Percentiles rank a stretch among this genome's conserved stretches.
Evolutionary conservation across 2,888 invertebrate species (phyloP).

Genomic region (Conus canariensis): DNA sequence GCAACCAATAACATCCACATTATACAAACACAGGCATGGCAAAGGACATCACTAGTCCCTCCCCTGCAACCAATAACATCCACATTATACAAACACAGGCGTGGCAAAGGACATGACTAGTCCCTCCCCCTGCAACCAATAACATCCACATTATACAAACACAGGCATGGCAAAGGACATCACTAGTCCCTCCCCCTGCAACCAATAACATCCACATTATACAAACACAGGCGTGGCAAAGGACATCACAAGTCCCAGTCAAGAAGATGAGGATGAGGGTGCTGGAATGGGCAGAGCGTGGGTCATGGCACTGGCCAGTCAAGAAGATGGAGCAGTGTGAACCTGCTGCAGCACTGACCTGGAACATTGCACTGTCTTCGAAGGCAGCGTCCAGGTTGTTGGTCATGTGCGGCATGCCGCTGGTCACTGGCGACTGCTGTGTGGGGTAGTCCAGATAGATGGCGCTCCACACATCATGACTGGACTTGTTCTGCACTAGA

Average conservation of each 20-base stretch:
- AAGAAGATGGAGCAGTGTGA: too few relatives aligned
- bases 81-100: conserved; percentile 80
- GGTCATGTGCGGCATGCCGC: conserved; percentile 28
- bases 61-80: too few relatives aligned
- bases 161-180: conserved; percentile 96
- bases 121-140: too few relatives aligned
- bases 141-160: conserved; percentile 80
- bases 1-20: too few relatives aligned
- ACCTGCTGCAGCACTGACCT: conserved; percentile 29
- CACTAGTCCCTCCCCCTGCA: conserved; percentile 92
- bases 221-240: conserved; percentile 88
- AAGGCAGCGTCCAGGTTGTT: conserved; percentile 40
- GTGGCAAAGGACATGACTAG: conserved; percentile 90
- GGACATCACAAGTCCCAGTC: conserved; percentile 90
- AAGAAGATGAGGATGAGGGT: too few relatives aligned
- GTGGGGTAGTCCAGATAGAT: conserved; percentile 86
- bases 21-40: conserved; percentile 91
- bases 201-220: conserved; percentile 66
- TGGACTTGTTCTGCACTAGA: conserved; percentile 89
- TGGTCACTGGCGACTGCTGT: conserved; percentile 44
- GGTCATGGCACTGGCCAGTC: too few relatives aligned
- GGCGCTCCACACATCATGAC: conserved; percentile 97
- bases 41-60: conserved; percentile 93
- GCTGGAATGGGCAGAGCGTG: too few relatives aligned
- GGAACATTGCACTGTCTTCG: conserved; percentile 27